A percentile compares a stretch with the other conserved stretches of the same genome.
phyloP scores from a whole-genome alignment of 2,888 invertebrate genomes.

The Dilophus febrilis region DNA sequence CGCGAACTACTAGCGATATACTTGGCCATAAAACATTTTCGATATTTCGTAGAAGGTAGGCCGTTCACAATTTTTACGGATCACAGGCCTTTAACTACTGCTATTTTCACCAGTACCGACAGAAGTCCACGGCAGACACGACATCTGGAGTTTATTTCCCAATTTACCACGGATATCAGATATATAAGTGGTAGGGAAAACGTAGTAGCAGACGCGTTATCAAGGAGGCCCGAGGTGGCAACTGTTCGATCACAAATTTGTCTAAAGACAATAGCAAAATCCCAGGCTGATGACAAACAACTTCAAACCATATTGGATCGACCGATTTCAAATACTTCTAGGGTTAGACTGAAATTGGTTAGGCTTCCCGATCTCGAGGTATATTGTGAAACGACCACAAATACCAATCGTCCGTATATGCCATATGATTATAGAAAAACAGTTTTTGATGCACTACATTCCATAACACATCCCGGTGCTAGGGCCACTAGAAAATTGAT shows the following conservation, averaged over 20 bases:
- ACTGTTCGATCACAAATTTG: background rate
- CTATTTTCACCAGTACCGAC: conserved; percentile 5
- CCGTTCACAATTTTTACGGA: background rate
- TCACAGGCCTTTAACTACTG: conserved; percentile 1
- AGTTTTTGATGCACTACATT: background rate
- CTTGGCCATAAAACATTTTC: background rate
- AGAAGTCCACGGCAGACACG: conserved; percentile 6
- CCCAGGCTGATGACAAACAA: too few species aligned
- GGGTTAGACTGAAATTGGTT: too few species aligned
- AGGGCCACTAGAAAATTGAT: conserved; percentile 12
- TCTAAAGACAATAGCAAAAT: background rate
- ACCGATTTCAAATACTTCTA: too few species aligned
- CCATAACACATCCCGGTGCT: conserved; percentile 10
- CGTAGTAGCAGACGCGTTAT: conserved; percentile 6
- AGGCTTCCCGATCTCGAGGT: too few species aligned
- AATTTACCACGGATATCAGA: conserved; percentile 7
- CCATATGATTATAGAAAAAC: conserved; percentile 8
- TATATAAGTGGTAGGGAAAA: conserved; percentile 5
- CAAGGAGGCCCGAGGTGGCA: background rate
- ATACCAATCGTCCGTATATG: conserved; percentile 11
- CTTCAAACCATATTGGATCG: too few species aligned
- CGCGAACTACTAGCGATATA: background rate
- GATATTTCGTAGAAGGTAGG: background rate
- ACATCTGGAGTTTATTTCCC: conserved; percentile 6
- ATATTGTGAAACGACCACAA: background rate